Percentiles rank a stretch among this genome's conserved stretches.
Conservation (phyloP, 2,888 invertebrate species). For the Caenorhabditis sulstoni region DNA sequence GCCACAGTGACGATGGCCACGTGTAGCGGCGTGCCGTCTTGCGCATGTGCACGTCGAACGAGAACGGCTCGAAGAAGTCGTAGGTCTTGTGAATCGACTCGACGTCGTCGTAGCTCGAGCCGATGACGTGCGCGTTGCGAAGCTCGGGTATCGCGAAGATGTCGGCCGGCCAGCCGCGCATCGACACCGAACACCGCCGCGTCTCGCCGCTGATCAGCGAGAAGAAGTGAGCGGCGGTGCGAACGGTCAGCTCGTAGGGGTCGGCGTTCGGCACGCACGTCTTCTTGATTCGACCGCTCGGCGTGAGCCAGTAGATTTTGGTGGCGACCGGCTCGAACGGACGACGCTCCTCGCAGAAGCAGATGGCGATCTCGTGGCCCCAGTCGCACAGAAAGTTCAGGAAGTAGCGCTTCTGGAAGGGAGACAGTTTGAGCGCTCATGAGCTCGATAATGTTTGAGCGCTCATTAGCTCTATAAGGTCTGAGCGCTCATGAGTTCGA, state of each 20-base stretch:
- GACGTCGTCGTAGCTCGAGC: slow-evolving; percentile 39
- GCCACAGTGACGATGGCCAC: slow-evolving; percentile 28
- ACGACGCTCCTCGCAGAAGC: slow-evolving; percentile 41
- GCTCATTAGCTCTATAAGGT: too few relatives aligned
- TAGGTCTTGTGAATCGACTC: slow-evolving; percentile 39
- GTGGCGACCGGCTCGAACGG: slow-evolving; percentile 12
- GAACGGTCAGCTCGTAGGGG: slow-evolving; percentile 24
- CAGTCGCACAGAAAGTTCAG: slow-evolving; percentile 42
- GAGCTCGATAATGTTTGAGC: too few relatives aligned
- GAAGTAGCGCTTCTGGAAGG: slow-evolving; percentile 28
- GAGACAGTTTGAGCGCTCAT: too few relatives aligned
- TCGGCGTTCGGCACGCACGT: slow-evolving; percentile 15
- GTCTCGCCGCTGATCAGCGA: slow-evolving; percentile 32
- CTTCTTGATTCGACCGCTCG: slow-evolving; percentile 27
- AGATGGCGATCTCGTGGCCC: slow-evolving; percentile 37
- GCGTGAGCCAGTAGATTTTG: slow-evolving; percentile 35
- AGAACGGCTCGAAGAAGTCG: slow-evolving; percentile 40
- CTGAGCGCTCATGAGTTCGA: background rate
- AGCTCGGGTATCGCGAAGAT: slow-evolving; percentile 42
- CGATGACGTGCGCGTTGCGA: slow-evolving; percentile 24
- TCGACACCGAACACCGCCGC: slow-evolving; percentile 23
- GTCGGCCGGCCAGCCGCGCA: slow-evolving; percentile 39
- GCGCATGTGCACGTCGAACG: slow-evolving; percentile 41
- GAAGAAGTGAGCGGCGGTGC: slow-evolving; percentile 28
- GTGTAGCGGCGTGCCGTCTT: slow-evolving; percentile 28